Base-by-base conservation (phyloP, 1,140 invertebrate species). In the Drosophila azteca region DNA sequence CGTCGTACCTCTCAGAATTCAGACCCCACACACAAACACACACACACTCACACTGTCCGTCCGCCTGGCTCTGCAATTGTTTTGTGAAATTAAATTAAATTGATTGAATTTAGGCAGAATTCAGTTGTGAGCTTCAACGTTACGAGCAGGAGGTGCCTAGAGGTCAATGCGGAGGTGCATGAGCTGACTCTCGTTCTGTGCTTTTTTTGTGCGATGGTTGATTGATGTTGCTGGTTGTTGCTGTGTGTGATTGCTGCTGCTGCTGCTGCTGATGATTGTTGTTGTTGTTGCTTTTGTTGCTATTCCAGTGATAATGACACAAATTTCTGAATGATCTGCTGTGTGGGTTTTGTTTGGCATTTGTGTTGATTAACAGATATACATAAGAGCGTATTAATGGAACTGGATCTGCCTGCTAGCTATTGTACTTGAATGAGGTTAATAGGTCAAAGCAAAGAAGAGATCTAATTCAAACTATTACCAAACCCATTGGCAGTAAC, bases 71-170 rank as follows among this genome's bases (percentile, higher is more conserved):
- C 57, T 48, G 46, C 77, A 84, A 84, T 84, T 85, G 81, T 84
- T 84, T 84, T 84, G 80, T 85, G 80, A 85, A 84, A 84, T 84
- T 84, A 85, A 84, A 84, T 84, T 84, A 80, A 84, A 84, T 84
- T 84, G 80, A 84, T 85, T 84, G 77, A 84, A 85, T 84, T 84
- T 80, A 85, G 67, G 85, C 63, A 58, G 63, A 80, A 68, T 66
- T 79, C 68, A 67, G 67, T 58, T 70, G 55, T 77, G 74, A 73
- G 67, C 63, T 13, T 39, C 53, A 26, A 26, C 24, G 52, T 29
- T 1, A 44, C 57, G 51, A 43, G 44, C 15, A 39, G 35, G 43
- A 46, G 54, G 54, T 57, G 41, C 22, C 26, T 49, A 75, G 80
- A 85, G 80, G 80, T 85, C 81, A 84, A 66, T 60, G 68, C 61